Conservation (phyloP, 2,888 invertebrate genomes). For the Anarsia innoxiella region DNA sequence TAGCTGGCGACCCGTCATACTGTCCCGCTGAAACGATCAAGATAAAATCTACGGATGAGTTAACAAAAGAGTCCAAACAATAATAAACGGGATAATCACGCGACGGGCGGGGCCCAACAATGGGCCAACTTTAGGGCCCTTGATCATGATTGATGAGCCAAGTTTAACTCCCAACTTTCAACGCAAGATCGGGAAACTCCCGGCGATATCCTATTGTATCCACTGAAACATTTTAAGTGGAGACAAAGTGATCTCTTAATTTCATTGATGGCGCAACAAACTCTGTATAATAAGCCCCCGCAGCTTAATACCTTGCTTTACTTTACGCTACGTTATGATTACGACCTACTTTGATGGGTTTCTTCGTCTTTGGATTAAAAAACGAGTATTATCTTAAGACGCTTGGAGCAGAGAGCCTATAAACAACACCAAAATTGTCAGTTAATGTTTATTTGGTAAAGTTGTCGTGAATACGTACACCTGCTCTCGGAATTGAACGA, state of each 20-base stretch:
- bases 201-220: constrained; percentile 10
- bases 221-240: constrained; percentile 4
- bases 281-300: too few species aligned
- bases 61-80: constrained; percentile 31
- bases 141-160: constrained; percentile 31
- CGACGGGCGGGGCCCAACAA: constrained; percentile 25
- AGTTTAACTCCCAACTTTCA: constrained; percentile 19
- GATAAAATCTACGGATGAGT: constrained; percentile 23
- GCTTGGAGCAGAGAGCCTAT: too few species aligned
- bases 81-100: constrained; percentile 30
- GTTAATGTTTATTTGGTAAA: too few species aligned
- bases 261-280: too few species aligned
- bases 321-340: too few species aligned
- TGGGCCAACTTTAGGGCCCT: constrained; percentile 27
- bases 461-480: too few species aligned
- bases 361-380: constrained; percentile 4
- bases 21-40: constrained; percentile 19
- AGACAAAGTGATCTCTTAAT: constrained; percentile 5
- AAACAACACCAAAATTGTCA: too few species aligned
- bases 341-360: too few species aligned
- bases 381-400: too few species aligned
- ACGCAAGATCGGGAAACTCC: constrained; percentile 12
- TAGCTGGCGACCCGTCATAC: constrained; percentile 10
- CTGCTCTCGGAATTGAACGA: too few species aligned
- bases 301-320: too few species aligned